Base-by-base conservation (phyloP, 2,888 invertebrate genomes). In the Thymelicus sylvestris region DNA sequence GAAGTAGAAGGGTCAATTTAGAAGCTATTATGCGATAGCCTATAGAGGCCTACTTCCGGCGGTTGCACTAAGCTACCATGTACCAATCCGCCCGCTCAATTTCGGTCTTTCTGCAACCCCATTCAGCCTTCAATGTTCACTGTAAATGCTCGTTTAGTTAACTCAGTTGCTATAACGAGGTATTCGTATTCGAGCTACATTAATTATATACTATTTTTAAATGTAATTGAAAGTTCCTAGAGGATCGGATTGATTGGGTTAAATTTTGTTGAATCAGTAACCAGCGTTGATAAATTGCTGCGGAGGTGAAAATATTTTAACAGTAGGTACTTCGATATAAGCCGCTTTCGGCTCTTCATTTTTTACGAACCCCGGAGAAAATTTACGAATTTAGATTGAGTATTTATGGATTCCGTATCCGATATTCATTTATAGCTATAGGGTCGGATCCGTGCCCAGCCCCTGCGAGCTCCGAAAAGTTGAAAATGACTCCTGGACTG, bases 41-140 rank as follows among this genome's bases (percentile, higher is more conserved):
- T 91, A 86, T 91, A 90, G 89, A 92, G 88, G 91, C 92, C 91
- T 90, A 91, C 90, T 93, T 93, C 93, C 92, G 92, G 89, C 88
- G 86, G 86, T 86, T 92, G 92, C 90, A 89, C 92, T 93, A 93
- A 92, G 92, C 93, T 88, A 83, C 85, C 88, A 83, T 89, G 86
- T 86, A 90, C 86, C 86, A 88, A 90, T 90, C 86, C 88, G 85
- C 86, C 81, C 87, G 90, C 89, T 89, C 92, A 85, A 92, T 92
- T 92, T 91, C 81, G 85, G 87, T 83, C 86, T 90, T 91, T 91
- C 90, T 90, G 84, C 85, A 85, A 76, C 82, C 81, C 86, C 76
- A 84, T 87, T 90, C 85, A 88, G 82, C 84, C 82, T 84, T 80
- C 78, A 79, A 81, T 81, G 75, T 77, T 80, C 77, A 76, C 73